A percentile compares a stretch with the other conserved stretches of the same genome.
Evolutionary conservation across 2,888 invertebrate genomes (phyloP).

Genomic region (Polylopha cassiicola): DNA sequence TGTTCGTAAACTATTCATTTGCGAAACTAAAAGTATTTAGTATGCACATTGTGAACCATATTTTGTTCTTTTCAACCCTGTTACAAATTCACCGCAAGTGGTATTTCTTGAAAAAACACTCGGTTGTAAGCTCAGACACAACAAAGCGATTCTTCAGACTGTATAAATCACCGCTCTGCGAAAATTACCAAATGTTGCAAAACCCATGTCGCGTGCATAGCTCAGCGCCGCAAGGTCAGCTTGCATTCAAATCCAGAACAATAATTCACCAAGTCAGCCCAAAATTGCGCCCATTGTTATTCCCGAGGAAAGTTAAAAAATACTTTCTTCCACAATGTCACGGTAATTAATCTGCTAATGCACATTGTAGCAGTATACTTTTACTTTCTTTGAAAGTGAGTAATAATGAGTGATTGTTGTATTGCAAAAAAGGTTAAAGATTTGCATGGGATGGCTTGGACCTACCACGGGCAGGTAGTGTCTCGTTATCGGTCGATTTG

Average conservation of each 20-base stretch:
- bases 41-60: conserved; percentile 6
- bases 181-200: conserved; percentile 68
- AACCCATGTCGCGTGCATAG: conserved; percentile 42
- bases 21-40: conserved; percentile 14
- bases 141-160: conserved; percentile 49
- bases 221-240: conserved; percentile 50
- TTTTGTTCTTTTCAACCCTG: conserved; percentile 31
- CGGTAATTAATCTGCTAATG: conserved; percentile 68
- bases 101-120: conserved; percentile 60
- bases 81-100: conserved; percentile 64
- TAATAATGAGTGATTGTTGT: conserved; percentile 51
- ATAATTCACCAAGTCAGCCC: conserved; percentile 36
- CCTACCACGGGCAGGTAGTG: conserved; percentile 71
- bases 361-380: conserved; percentile 56
- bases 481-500: conserved; percentile 72
- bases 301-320: conserved; percentile 48
- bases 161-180: conserved; percentile 67
- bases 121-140: conserved; percentile 35
- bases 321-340: conserved; percentile 57
- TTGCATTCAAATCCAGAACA: conserved; percentile 47
- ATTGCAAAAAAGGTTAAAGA: conserved; percentile 43
- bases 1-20: conserved; percentile 21
- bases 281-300: conserved; percentile 38
- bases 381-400: conserved; percentile 60
- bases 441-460: conserved; percentile 56